Base-by-base conservation (phyloP, 2,797 vertebrate species). In the Pagetopsis macropterus region DNA sequence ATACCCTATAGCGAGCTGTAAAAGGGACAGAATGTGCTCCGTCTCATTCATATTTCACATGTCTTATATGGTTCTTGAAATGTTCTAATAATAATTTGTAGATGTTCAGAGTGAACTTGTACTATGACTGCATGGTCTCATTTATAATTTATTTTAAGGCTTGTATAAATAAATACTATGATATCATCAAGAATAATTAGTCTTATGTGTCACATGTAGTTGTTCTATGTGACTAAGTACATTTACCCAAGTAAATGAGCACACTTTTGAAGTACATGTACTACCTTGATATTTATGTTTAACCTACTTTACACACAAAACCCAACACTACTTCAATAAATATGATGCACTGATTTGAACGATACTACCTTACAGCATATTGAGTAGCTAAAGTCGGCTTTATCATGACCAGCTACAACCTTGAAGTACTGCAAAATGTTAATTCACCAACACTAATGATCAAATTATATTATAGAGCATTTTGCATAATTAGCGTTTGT, bases 41-140 rank as follows among this genome's bases (percentile, higher is more conserved):
- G 33, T 54, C 64, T 83, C 78, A 75, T 84, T 83, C 19, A 83
- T 81, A 81, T 84, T 81, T 86, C 58, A 85, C 75, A 54, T 62
- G 31, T 74, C 63, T 81, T 70, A 55, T 72, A 59, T 48, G 59
- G 23, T 23, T 69, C 17, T 33, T 40, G 44, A 76, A 16, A 74
- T 55, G 17, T 48, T 63, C 78, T 61, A 51, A 72, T 72, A 69
- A 76, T 65, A 45, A 46, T 5, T 11, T 61, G 21, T 17, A 46
- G 43, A 46, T 60, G 44, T 12, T 15, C 33, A 37, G 33, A 37
- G 33, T 37, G 33, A 37, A 23, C 40, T 41, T 17, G 0, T 43
- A 16, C 75, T 27, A 27, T 27, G 27, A 27, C 27, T 27, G 27
- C 7, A 37, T 7, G 56, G 23, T 31, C 48, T 63, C 43, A 17